Evolutionary conservation across 2,113 vertebrate genomes (phyloP), one percentile per base, ranked within the genome.

Genomic region (Thermophis baileyi): DNA sequence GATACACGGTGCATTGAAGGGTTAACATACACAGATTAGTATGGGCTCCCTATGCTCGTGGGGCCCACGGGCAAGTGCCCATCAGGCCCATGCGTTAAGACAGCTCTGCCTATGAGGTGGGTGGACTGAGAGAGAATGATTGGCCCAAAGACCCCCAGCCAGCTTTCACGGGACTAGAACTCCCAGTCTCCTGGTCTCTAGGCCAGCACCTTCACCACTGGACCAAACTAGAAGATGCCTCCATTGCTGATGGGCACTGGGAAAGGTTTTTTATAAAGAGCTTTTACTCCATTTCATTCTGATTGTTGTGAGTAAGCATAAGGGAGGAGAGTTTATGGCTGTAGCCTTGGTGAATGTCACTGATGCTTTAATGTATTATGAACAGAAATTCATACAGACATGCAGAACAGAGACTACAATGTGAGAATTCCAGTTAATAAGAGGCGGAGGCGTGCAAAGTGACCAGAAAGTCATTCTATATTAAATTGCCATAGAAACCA

Each of bases 311-410:
- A 12, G 6, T 46, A 10, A 92, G 1, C 4, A 63, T 85, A 74
- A 92, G 93, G 87, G 89, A 91, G n/a, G 24, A 90, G n/a, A 94
- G 6, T 44, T 92, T 27, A 85, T 91, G 81, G 24, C 49, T 94
- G 89, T 57, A 54, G 57, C 85, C 69, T 94, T 93, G 86, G 57
- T n/a, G 51, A 90, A 93, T 7, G 30, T 40, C 25, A 25, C 87
- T 93, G 86, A 88, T 85, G 60, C 44, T 9, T n/a, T 54, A 91
- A 88, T 86, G 87, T 51, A 54, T 95, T 92, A 91, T 95, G 92
- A 87, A 94, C 89, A 90, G 92, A 93, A 93, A 60, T 85, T 50
- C 88, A 90, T 86, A 63, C 50, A 47, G 88, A 87, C 74, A 90
- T 86, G 46, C 20, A 93, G 88, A 93, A 27, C 22, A 63, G 11